phyloP scores from a whole-genome alignment of 2,888 invertebrate species.

The Spilosoma lubricipeda region DNA sequence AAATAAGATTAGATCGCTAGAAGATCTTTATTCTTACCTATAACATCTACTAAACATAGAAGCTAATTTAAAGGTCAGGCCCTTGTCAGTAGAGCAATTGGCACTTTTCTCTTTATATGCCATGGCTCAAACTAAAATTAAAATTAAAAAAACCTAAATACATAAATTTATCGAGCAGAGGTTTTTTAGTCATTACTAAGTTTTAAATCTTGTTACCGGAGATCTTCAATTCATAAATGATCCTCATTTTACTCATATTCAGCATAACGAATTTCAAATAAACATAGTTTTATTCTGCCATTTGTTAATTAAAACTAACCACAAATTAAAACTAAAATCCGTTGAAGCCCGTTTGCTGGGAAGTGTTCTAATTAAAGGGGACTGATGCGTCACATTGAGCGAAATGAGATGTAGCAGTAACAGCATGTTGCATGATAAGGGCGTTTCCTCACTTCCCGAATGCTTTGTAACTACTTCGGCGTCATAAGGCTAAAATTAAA shows the following conservation, averaged over 20 bases:
- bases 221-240: not conserved
- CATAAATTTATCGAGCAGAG: no score
- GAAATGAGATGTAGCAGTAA: conserved; percentile 25
- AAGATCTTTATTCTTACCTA: no score
- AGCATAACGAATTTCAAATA: not conserved
- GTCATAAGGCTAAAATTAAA: not conserved
- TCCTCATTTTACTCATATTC: not conserved
- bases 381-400: conserved; percentile 22
- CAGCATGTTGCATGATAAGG: conserved; percentile 25
- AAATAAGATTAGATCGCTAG: no score
- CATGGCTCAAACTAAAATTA: no score
- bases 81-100: no score
- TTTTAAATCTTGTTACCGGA: no score
- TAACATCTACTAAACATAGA: no score
- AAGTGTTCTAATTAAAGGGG: conserved; percentile 30
- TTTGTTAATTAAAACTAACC: conserved; percentile 18
- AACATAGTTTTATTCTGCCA: not conserved
- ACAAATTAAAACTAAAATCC: conserved; percentile 14
- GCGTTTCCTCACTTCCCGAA: not conserved
- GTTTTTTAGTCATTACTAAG: not conserved
- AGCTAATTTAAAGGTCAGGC: no score
- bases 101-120: no score
- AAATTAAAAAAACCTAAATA: no score
- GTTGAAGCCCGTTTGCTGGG: conserved; percentile 17
- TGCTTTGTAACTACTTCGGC: not conserved